Evolutionary conservation across 2,797 vertebrate species (phyloP).

Genomic region (Pangasius mekongensis): DNA sequence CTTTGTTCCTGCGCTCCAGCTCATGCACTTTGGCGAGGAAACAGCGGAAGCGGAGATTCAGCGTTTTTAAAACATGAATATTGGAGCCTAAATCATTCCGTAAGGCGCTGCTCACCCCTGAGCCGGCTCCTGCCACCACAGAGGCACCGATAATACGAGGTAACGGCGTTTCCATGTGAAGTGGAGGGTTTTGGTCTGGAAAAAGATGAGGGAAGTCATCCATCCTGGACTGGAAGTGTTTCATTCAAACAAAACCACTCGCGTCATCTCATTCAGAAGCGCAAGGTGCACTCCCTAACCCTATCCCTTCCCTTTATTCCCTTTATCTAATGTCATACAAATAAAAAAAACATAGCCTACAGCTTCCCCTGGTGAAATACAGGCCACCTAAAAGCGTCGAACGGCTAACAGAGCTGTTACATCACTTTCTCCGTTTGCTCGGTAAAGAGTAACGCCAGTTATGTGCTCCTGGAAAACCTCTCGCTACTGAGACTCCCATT

Average conservation of each 20-base stretch:
- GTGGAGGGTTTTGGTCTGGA: conserved; percentile 68
- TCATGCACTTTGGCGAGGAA: conserved; percentile 88
- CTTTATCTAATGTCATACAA: conserved; percentile 45
- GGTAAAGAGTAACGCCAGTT: neutral
- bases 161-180: conserved; percentile 75
- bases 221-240: conserved; percentile 38
- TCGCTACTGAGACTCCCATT: conserved; percentile 9
- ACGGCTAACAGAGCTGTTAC: neutral
- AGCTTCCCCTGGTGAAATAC: neutral
- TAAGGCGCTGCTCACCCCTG: conserved; percentile 78
- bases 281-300: conserved; percentile 20
- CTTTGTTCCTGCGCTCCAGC: conserved; percentile 84
- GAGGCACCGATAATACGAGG: conserved; percentile 58
- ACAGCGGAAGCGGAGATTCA: conserved; percentile 86
- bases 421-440: neutral
- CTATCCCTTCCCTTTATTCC: conserved; percentile 9
- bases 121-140: conserved; percentile 57
- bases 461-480: conserved; percentile 23
- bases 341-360: conserved; percentile 26
- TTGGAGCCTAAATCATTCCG: conserved; percentile 86
- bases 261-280: conserved; percentile 28
- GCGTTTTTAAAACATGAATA: conserved; percentile 83
- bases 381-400: fast-evolving
- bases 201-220: conserved; percentile 49
- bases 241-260: conserved; percentile 43